phyloP scores from a whole-genome alignment of 2,888 invertebrate species.

The Cryptocephalus primarius region DNA sequence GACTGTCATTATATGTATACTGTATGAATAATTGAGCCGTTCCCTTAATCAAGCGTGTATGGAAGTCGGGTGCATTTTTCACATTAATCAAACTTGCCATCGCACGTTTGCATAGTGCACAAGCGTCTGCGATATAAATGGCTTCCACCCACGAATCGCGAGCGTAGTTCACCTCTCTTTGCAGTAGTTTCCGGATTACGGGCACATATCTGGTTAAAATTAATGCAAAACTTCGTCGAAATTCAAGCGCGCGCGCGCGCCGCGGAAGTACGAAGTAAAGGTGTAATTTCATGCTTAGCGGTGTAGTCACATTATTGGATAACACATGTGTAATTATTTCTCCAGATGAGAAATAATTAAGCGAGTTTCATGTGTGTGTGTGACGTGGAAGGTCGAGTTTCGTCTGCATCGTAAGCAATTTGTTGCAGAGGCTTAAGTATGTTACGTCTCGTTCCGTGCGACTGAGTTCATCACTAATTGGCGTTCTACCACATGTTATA shows the following conservation, averaged over 20 bases:
- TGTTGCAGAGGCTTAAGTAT: constrained; percentile 22
- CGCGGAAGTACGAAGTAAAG: constrained; percentile 1
- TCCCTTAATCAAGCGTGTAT: too few relatives aligned
- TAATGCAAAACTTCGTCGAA: constrained; percentile 3
- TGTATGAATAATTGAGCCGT: too few relatives aligned
- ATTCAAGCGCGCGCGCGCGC: constrained; percentile 2
- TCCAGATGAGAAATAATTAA: constrained; percentile 15
- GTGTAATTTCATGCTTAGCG: constrained; percentile 8
- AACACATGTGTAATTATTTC: constrained; percentile 16
- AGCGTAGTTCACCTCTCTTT: background rate
- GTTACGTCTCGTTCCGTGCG: constrained; percentile 26
- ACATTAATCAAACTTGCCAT: too few relatives aligned
- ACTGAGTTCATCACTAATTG: constrained; percentile 35
- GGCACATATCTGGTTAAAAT: constrained; percentile 2
- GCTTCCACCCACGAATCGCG: constrained; percentile 1
- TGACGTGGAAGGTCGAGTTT: constrained; percentile 12
- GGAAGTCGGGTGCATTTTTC: too few relatives aligned
- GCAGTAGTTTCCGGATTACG: background rate
- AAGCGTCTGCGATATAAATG: background rate
- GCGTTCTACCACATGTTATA: constrained; percentile 36
- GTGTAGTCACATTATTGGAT: constrained; percentile 9
- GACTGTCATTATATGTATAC: too few relatives aligned
- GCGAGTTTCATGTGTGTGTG: constrained; percentile 10
- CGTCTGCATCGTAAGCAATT: constrained; percentile 20
- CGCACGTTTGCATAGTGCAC: too few relatives aligned